These are phyloP conservation scores for Protobothrops flavoviridis DNA, from an alignment of 2,113 vertebrate genomes.

Conservation along the genomic window DNA sequence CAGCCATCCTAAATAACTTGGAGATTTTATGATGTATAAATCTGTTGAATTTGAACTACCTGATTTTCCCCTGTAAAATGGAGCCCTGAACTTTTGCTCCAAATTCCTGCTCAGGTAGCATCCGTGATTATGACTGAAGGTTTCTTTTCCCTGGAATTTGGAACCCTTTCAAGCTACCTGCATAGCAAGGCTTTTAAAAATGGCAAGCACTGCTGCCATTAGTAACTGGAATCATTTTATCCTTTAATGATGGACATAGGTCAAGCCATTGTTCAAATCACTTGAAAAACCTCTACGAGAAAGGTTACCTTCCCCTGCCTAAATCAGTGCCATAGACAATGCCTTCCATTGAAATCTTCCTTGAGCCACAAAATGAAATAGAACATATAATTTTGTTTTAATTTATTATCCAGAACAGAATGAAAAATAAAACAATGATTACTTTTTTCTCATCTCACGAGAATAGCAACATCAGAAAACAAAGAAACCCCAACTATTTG, in stretches of 20 bases:
- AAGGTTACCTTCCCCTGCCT: not conserved
- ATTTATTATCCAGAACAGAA: not conserved
- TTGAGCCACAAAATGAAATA: not conserved
- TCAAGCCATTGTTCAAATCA: not conserved
- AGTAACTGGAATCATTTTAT: not conserved
- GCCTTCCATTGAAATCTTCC: not conserved
- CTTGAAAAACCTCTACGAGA: not conserved
- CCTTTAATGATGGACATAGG: not conserved
- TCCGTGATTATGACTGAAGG: not conserved
- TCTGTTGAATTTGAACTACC: not conserved
- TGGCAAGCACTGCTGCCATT: not conserved
- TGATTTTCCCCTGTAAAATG: not conserved
- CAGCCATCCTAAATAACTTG: not conserved
- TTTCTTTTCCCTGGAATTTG: not conserved
- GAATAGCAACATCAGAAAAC: not conserved
- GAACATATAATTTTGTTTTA: not conserved
- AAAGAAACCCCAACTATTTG: not conserved
- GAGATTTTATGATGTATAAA: not conserved
- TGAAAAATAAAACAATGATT: not conserved
- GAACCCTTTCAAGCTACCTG: not conserved
- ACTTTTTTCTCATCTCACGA: not conserved
- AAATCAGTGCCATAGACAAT: not conserved
- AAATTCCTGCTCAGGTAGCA: not conserved
- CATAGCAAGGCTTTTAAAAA: not conserved
- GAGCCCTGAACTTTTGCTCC: not conserved